A percentile compares a stretch with the other conserved stretches of the same genome.
These are phyloP conservation scores for Pentalonia nigronervosa DNA, from an alignment of 1,140 invertebrate species.

Conservation along the genomic window DNA sequence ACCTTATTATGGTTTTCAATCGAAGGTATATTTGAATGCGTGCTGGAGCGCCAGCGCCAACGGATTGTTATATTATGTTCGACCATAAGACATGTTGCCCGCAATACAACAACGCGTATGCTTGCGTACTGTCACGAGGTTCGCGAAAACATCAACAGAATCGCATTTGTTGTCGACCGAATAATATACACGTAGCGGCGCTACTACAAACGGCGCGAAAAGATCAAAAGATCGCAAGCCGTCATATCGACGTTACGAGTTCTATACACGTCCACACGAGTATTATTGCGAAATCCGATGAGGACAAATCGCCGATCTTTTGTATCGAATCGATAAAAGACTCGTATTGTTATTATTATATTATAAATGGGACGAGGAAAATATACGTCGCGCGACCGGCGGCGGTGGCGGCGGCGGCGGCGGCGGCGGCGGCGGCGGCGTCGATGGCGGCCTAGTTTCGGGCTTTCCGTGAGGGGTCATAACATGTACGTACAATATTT, in stretches of 20 bases:
- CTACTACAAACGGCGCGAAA: not conserved
- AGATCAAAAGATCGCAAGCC: not conserved
- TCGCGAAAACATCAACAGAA: not conserved
- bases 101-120: not conserved
- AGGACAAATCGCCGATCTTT: not conserved
- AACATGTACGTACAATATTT: constrained; percentile 43
- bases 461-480: constrained; percentile 31
- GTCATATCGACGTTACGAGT: not conserved
- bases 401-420: not conserved
- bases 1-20: not conserved
- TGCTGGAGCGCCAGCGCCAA: not conserved
- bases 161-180: not conserved
- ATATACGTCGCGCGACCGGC: not conserved
- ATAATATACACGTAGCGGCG: not conserved
- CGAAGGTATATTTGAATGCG: not conserved
- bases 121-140: not conserved
- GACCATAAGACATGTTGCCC: not conserved
- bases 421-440: not conserved
- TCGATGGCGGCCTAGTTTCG: constrained; percentile 21
- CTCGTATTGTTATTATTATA: constrained; percentile 1
- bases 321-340: constrained; percentile 11
- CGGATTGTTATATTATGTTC: not conserved
- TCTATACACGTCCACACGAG: not conserved
- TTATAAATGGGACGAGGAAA: constrained; percentile 15
- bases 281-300: not conserved